Evolutionary conservation across 2,797 vertebrate species (phyloP).

Genomic region (Parauchenoglanis punctatus): DNA sequence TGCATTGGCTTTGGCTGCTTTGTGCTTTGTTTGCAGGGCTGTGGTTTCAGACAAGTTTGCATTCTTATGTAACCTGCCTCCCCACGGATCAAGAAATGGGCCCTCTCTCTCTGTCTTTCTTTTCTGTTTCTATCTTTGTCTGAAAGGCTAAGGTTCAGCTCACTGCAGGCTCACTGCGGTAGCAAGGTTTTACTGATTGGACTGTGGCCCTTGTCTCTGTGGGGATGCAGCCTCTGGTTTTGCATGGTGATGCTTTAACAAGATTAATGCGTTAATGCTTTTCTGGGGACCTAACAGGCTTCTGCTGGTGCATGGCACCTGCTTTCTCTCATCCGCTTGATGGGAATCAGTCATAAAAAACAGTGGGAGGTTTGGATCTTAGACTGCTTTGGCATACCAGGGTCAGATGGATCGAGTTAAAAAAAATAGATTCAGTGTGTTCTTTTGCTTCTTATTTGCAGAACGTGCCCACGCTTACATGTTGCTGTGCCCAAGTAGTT

Average conservation of each 20-base stretch:
- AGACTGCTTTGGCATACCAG: slow-evolving; percentile 55
- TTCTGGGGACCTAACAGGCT: slow-evolving; percentile 63
- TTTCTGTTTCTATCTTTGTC: slow-evolving; percentile 15
- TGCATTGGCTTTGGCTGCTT: slow-evolving; percentile 62
- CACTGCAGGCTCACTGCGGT: slow-evolving; percentile 35
- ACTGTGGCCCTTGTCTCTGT: slow-evolving; percentile 61
- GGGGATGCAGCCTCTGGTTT: slow-evolving; percentile 71
- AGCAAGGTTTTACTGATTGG: slow-evolving; percentile 55
- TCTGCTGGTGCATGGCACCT: slow-evolving; percentile 69
- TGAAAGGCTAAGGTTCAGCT: slow-evolving; percentile 54
- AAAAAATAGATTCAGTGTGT: slow-evolving; percentile 18
- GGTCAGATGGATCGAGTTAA: slow-evolving; percentile 56
- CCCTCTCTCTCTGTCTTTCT: slow-evolving; percentile 15
- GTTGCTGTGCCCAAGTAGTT: slow-evolving; percentile 33
- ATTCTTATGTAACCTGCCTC: slow-evolving; percentile 68
- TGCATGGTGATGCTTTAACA: slow-evolving; percentile 72
- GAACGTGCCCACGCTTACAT: slow-evolving; percentile 39
- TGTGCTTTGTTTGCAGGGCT: slow-evolving; percentile 65
- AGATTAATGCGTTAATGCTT: slow-evolving; percentile 67
- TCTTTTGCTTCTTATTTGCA: slow-evolving; percentile 17
- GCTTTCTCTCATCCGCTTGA: slow-evolving; percentile 65
- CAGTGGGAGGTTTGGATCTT: slow-evolving; percentile 81
- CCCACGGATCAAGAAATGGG: slow-evolving; percentile 60
- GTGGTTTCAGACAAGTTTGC: slow-evolving; percentile 59
- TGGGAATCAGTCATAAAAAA: slow-evolving; percentile 69